Conservation (phyloP, 2,888 invertebrate genomes). For the Plebejus anna region DNA sequence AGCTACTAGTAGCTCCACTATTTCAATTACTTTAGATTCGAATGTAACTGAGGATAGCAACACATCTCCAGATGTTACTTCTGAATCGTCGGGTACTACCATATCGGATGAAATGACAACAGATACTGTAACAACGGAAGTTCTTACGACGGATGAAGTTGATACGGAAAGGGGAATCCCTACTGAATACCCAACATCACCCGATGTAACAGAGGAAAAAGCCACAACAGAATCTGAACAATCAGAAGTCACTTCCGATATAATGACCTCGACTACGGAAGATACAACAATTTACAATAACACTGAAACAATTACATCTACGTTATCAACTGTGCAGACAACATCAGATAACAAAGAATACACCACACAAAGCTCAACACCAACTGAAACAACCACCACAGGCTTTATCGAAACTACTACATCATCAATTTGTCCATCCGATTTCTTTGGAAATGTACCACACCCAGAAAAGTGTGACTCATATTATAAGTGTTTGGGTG, state of each 20-base stretch:
- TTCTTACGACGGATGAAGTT: background rate
- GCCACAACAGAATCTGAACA: background rate
- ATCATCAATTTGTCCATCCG: conserved; percentile 43
- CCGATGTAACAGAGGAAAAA: background rate
- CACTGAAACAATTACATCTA: background rate
- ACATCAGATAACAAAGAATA: background rate
- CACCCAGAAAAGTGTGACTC: conserved; percentile 48
- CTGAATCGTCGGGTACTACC: background rate
- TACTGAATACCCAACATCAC: background rate
- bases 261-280: background rate
- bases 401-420: conserved; percentile 33
- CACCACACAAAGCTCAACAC: background rate
- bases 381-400: conserved; percentile 31
- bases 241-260: background rate
- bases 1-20: background rate
- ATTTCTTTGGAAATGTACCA: conserved; percentile 45
- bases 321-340: background rate
- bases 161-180: background rate
- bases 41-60: background rate
- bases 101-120: background rate
- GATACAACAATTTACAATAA: background rate
- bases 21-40: conserved; percentile 30
- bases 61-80: background rate
- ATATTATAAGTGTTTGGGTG: conserved; percentile 50
- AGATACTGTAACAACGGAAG: background rate